Base-by-base conservation (phyloP, 1,140 invertebrate species). In the Aporrectodea caliginosa region DNA sequence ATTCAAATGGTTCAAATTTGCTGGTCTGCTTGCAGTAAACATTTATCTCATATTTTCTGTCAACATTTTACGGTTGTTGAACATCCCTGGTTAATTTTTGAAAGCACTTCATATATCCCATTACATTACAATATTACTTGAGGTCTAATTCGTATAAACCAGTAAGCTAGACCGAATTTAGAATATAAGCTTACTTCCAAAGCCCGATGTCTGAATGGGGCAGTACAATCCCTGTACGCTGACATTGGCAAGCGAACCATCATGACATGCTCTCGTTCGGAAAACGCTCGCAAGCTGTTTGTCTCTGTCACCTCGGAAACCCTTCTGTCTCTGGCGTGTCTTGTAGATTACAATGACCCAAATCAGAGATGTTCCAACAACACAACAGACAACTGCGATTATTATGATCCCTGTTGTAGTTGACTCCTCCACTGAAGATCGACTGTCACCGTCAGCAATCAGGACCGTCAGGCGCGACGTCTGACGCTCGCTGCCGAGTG, bases 331-430 rank as follows among this genome's bases (percentile, higher is more conserved):
- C 22, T 58, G 43, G 6, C 43, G 6, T 22, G 43, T 58, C 43
- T 58, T 58, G 86, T 96, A 96, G 83, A 97, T 96, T 79, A 97
- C 93, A 2, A 95, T 92, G 16, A 96, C 94, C 95, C 95, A 97
- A 33, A 96, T 91, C 16, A 95, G 90, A 0, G 95, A 97, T 1
- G 94, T 96, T 1, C 92, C 91, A 27, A 97, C 93, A 35, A 95
- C 93, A 86, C 95, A 95, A 86, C 94, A 94, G 32, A 96, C 94
- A 0, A 96, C 93, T 1, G 94, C 93, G 78, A 97, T 95, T 82
- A 95, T 92, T 82, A 96, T 93, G 78, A 96, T 92, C 69, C 94
- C 94, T 69, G 93, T 91, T 84, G 94, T 93, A 81, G 87, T 94
- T 89, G 87, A 88, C 80, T 92, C 91, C 84, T 93, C 92, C 81